phyloP scores from a whole-genome alignment of 2,113 vertebrate species.

The Pterophyllum scalare region DNA sequence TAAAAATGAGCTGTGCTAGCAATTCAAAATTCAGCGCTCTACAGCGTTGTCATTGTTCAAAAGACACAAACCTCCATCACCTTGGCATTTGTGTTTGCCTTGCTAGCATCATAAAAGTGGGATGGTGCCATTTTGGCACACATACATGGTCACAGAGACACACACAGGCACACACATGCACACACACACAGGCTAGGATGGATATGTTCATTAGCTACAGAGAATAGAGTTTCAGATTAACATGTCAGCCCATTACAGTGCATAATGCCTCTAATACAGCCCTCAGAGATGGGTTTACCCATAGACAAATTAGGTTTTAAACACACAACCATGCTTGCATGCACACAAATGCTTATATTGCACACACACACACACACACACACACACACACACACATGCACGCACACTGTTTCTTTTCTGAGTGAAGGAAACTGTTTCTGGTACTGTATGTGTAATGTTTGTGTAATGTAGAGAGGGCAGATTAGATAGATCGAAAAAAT shows the following conservation, averaged over 20 bases:
- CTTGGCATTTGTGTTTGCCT: conserved; percentile 30
- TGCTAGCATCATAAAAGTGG: conserved; percentile 26
- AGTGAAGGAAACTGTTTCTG: conserved; percentile 57
- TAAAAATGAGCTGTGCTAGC: conserved; percentile 18
- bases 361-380: conserved; percentile 13
- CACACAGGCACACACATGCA: neutral
- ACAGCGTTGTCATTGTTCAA: conserved; percentile 29
- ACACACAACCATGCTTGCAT: conserved; percentile 19
- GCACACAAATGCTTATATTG: neutral
- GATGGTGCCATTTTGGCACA: conserved; percentile 12
- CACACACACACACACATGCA: neutral
- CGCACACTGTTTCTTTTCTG: conserved; percentile 5
- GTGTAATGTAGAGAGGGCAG: conserved; percentile 6
- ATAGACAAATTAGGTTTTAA: conserved; percentile 70
- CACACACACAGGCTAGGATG: conserved; percentile 41
- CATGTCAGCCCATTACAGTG: conserved; percentile 74
- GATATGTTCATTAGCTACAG: conserved; percentile 78
- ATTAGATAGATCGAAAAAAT: conserved; percentile 6
- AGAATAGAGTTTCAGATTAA: conserved; percentile 77
- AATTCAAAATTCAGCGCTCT: conserved; percentile 29
- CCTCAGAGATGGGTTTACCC: conserved; percentile 64
- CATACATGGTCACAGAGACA: conserved; percentile 18
- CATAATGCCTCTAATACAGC: conserved; percentile 73
- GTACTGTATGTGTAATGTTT: conserved; percentile 43
- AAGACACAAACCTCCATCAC: conserved; percentile 39